Evolutionary conservation across 2,888 invertebrate species (phyloP).

Genomic region (Mythimna albipuncta): DNA sequence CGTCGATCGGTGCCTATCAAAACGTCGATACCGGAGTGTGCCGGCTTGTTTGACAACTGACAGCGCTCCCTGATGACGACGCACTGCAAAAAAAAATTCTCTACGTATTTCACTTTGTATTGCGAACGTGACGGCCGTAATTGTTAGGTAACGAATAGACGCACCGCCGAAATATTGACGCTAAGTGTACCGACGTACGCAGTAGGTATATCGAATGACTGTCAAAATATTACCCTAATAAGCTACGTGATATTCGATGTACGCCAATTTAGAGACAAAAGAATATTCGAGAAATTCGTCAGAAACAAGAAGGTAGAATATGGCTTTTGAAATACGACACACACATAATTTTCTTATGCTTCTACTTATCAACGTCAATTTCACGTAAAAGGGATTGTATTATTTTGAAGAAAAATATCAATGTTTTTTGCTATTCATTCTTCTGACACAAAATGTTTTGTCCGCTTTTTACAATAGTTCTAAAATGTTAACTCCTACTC

Average conservation of each 20-base stretch:
- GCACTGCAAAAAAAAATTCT: constrained; percentile 57
- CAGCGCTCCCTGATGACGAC: constrained; percentile 56
- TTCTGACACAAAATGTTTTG: not conserved
- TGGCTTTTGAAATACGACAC: constrained; percentile 40
- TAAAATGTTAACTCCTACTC: constrained; percentile 25
- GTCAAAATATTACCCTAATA: constrained; percentile 58
- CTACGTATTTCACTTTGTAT: constrained; percentile 59
- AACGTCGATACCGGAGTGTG: constrained; percentile 52
- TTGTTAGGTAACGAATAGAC: constrained; percentile 67
- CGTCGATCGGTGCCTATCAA: constrained; percentile 59
- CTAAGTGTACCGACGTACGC: constrained; percentile 40
- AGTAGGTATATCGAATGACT: constrained; percentile 52
- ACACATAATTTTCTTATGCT: constrained; percentile 33
- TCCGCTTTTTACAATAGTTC: constrained; percentile 5
- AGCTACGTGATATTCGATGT: constrained; percentile 50
- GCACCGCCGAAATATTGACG: constrained; percentile 59
- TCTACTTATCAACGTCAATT: constrained; percentile 37
- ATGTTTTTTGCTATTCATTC: constrained; percentile 2
- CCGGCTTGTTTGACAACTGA: constrained; percentile 62
- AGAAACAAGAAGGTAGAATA: constrained; percentile 39
- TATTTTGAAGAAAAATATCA: constrained; percentile 4
- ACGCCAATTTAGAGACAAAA: constrained; percentile 56
- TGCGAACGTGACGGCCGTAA: constrained; percentile 59
- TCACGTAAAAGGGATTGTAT: constrained; percentile 23
- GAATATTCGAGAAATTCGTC: constrained; percentile 32